Conservation (phyloP, 2,888 invertebrate species). For the Idaea straminata region DNA sequence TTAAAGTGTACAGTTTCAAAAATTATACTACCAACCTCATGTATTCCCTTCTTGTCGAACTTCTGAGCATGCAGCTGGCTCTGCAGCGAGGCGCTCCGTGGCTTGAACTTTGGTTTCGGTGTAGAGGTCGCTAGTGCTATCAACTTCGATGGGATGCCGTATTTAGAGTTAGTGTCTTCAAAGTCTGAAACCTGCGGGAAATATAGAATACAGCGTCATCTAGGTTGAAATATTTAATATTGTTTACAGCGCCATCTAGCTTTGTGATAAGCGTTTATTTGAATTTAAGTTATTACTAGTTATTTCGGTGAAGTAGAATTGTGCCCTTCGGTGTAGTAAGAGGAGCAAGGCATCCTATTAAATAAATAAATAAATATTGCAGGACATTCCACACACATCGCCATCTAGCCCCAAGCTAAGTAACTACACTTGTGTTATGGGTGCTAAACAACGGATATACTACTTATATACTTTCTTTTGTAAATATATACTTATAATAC, state of each 20-base stretch:
- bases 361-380: too few relatives aligned
- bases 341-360: neutral
- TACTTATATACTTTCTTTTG: too few relatives aligned
- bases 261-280: neutral
- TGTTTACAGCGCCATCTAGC: neutral
- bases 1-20: too few relatives aligned
- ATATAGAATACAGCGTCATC: too few relatives aligned
- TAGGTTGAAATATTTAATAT: too few relatives aligned
- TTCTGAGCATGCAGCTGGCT: slow-evolving; percentile 27
- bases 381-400: too few relatives aligned
- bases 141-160: slow-evolving; percentile 46
- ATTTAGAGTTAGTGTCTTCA: slow-evolving; percentile 60
- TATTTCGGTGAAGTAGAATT: neutral
- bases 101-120: slow-evolving; percentile 46
- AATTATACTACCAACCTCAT: neutral
- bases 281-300: neutral
- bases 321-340: neutral
- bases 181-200: slow-evolving; percentile 62
- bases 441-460: too few relatives aligned
- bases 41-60: slow-evolving; percentile 19
- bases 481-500: too few relatives aligned
- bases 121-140: slow-evolving; percentile 55
- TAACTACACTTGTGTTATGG: too few relatives aligned
- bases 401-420: too few relatives aligned
- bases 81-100: slow-evolving; percentile 52